These are phyloP conservation scores for Rhea americana DNA, from an alignment of 2,113 vertebrate species.

Conservation along the genomic window DNA sequence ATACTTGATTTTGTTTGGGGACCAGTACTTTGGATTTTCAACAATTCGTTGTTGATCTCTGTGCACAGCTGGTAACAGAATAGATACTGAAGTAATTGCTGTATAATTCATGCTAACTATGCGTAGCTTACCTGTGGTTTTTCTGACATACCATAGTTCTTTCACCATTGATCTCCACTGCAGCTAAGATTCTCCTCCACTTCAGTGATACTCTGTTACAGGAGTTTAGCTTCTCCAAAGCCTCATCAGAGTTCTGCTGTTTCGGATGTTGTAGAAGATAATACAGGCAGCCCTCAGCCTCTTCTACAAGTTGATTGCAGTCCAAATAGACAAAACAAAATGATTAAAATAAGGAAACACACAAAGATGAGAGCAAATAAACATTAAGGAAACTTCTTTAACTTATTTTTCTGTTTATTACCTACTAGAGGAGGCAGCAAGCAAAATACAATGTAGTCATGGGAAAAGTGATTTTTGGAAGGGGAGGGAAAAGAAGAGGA, in stretches of 20 bases:
- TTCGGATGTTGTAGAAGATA: background rate
- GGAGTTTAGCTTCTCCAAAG: background rate
- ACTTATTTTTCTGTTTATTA: background rate
- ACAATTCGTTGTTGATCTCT: background rate
- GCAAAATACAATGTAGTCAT: background rate
- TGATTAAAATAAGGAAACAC: background rate
- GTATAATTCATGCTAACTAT: background rate
- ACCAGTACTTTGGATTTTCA: background rate
- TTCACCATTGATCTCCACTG: background rate
- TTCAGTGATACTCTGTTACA: background rate
- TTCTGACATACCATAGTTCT: rapidly evolving
- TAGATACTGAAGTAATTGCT: background rate
- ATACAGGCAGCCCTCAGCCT: background rate
- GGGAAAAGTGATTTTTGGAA: background rate
- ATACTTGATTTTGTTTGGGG: background rate
- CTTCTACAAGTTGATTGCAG: background rate
- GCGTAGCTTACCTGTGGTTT: background rate
- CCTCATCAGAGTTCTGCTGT: background rate
- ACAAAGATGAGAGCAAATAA: background rate
- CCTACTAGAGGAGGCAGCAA: background rate
- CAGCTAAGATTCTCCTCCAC: background rate
- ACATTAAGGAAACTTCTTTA: background rate
- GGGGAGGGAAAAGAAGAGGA: background rate
- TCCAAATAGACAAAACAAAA: background rate
- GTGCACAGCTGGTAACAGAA: background rate